Evolutionary conservation across 1,140 invertebrate species (phyloP).

Genomic region (Sesamia nonagrioides): DNA sequence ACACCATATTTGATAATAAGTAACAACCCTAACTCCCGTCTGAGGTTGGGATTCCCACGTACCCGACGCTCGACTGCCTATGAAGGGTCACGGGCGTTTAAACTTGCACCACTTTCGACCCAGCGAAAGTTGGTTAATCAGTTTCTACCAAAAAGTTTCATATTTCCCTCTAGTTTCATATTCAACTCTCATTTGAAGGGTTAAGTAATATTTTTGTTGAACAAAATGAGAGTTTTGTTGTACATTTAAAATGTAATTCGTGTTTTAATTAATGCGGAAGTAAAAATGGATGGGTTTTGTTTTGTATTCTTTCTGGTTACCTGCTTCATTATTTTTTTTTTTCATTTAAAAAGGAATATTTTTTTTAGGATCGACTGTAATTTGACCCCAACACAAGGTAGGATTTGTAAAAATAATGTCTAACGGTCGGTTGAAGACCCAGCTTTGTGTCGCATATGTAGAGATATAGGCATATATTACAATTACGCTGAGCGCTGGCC

Average conservation of each 20-base stretch:
- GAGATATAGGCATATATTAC: too few relatives aligned
- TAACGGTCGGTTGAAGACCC: too few relatives aligned
- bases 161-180: conserved; percentile 23
- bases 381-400: too few relatives aligned
- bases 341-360: too few relatives aligned
- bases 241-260: conserved; percentile 25
- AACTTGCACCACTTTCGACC: conserved; percentile 24
- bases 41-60: conserved; percentile 26
- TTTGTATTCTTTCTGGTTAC: too few relatives aligned
- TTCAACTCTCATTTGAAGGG: conserved; percentile 36
- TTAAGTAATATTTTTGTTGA: conserved; percentile 41
- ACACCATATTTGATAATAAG: too few relatives aligned
- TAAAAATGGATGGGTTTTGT: too few relatives aligned
- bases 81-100: conserved; percentile 22
- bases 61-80: background rate
- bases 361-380: too few relatives aligned
- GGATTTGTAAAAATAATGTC: too few relatives aligned
- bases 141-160: conserved; percentile 38
- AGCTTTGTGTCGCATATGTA: too few relatives aligned
- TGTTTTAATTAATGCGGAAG: conserved; percentile 11
- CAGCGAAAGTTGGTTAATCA: conserved; percentile 54
- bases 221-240: conserved; percentile 3
- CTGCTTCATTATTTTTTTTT: too few relatives aligned
- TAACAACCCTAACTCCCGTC: background rate
- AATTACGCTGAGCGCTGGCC: too few relatives aligned